Evolutionary conservation across 2,113 vertebrate genomes (phyloP), one percentile per base, ranked within the genome.

Genomic region (Tretioscincus oriximinensis): DNA sequence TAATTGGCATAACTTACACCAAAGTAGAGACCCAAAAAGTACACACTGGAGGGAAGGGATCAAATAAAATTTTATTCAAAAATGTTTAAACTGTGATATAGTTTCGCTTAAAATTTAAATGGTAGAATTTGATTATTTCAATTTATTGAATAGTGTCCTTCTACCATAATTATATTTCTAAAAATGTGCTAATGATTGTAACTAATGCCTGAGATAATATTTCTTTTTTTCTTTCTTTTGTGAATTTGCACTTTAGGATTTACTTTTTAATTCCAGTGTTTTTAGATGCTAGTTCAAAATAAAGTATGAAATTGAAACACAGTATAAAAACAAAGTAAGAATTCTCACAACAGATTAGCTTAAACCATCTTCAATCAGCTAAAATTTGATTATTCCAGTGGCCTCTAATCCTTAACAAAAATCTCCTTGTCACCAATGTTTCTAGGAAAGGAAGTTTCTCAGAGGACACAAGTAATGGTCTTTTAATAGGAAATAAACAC

Each of bases 401-500:
- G 41, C 5, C 26, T 51, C 18, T 58, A 18, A 58, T 58, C 54
- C 18, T 58, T 58, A 58, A 58, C 35, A 58, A 18, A 58, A 58
- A 58, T 58, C 54, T 18, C 54, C 54, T 58, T 58, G 4, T 58
- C 54, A 58, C 54, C 54, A 58, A 58, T 58, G 18, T 18, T 58
- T 58, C 54, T 58, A 58, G 54, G 16, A 58, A 16, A 8, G 6
- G 77, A 49, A 16, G 0, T 81, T 85, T 91, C 64, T 51, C 76
- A 61, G 51, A 31, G 78, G 51, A 29, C 77, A 78, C n/a, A 70
- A 77, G 4, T n/a, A 83, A 90, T 79, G 72, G 4, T 61, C 75
- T 65, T 81, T 82, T 78, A 79, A 85, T 77, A 85, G 31, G 80
- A 91, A 81, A 86, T 22, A 81, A 91, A 83, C 82, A 74, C 86